Base-by-base conservation (phyloP, 2,888 invertebrate species). In the Miltochrista miniata region DNA sequence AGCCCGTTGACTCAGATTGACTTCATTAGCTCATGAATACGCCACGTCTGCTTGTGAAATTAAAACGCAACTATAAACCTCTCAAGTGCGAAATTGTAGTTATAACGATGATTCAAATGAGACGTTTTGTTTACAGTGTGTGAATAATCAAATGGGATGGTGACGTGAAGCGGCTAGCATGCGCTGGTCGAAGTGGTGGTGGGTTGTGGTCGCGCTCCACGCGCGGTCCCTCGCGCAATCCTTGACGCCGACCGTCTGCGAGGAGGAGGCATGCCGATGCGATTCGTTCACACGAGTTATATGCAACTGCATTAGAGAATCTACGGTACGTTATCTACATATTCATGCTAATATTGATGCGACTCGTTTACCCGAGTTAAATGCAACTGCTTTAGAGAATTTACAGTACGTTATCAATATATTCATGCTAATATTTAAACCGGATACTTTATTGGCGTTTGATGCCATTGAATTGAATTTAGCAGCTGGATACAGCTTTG, bases 281-380 rank as follows among this genome's bases (percentile, higher is more conserved):
- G 93, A 93, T 75, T 77, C 90, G 38, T 92, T 93, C 72, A 92
- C 92, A 34, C 85, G 92, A 56, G 87, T 93, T 62, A 91, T 91
- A 72, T 94, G 93, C 80, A 89, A 89, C 70, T 94, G 93, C 81
- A 90, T 90, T 51, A 79, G 74, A 53, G 84, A 87, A 36, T 78
- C 82, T 57, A 81, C 89, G 74, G 93, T 93, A 81, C 53, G 79
- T 78, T 35, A n/a, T 7, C 30, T 30, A n/a, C 30, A 30, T 8
- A 30, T n/a, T 30, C 30, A 30, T 30, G 8, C 8, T 30, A 30
- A 30, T 30, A 34, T n/a, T 9, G 81, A 53, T 94, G 93, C 78
- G 93, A 93, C 75, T 77, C 90, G 38, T 92, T 93, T 72, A 92
- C 92, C 34, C 85, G 92, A 56, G 87, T 93, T 62, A 91, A 90